phyloP scores from a whole-genome alignment of 2,888 invertebrate genomes.

The Cenopis cana region DNA sequence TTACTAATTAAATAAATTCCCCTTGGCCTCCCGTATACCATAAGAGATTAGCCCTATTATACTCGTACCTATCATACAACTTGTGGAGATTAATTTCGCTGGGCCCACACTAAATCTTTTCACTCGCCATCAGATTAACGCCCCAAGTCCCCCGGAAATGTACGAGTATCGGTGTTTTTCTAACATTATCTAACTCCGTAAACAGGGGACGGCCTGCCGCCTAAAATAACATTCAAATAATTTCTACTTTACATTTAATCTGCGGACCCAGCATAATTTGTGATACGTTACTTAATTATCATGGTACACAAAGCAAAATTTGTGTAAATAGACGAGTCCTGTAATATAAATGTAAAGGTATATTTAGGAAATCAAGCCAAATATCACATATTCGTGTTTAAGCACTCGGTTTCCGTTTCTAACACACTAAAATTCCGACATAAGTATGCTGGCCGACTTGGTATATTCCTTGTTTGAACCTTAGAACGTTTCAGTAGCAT shows the following conservation, averaged over 20 bases:
- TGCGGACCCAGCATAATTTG: constrained; percentile 33
- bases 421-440: background rate
- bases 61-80: constrained; percentile 49
- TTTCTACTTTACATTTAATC: constrained; percentile 40
- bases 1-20: constrained; percentile 49
- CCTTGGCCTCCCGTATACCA: constrained; percentile 41
- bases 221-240: constrained; percentile 58
- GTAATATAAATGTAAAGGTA: constrained; percentile 16
- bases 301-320: constrained; percentile 27
- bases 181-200: constrained; percentile 73
- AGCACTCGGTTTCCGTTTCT: background rate
- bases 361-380: constrained; percentile 6
- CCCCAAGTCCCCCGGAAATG: constrained; percentile 64
- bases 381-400: background rate
- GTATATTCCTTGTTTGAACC: background rate
- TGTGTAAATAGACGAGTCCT: constrained; percentile 20
- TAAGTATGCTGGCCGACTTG: background rate
- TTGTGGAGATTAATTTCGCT: constrained; percentile 67
- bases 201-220: constrained; percentile 60
- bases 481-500: background rate
- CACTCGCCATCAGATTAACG: constrained; percentile 77
- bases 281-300: constrained; percentile 33
- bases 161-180: constrained; percentile 72
- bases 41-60: constrained; percentile 47
- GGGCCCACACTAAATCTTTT: constrained; percentile 77